Evolutionary conservation across 1,140 invertebrate species (phyloP), one percentile per base, ranked within the genome.

Genomic region (Oncopodura yosiiana): DNA sequence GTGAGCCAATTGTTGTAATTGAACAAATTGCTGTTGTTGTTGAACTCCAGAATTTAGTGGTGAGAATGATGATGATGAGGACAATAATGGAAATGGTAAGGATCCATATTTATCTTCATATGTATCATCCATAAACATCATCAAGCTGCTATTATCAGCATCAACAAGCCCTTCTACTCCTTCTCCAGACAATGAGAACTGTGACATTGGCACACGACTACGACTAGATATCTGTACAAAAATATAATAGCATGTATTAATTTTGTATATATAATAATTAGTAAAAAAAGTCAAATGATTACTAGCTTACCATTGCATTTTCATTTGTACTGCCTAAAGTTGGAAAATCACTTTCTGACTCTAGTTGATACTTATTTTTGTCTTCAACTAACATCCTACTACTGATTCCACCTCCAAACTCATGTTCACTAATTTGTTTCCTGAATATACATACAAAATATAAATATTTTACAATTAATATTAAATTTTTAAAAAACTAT

Each of bases 271-370:
- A 32, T 16, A 46, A 36, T 30, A 11, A 11, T 21, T 44, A 21
- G 23, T 19, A 5, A 6, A 14, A 11, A 14, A 19, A 14, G 12
- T 27, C 11, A 19, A 44, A 4, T 30, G 3, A 26, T 12, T 49
- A 41, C 23, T 6, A 24, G 8, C 26, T 32, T 39, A 52, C 46
- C 41, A 41, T 49, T 45, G 34, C 30, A 32, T 42, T 37, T 39
- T 36, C 56, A 29, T 56, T 56, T 56, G 58, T 49, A 53, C 53
- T 54, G 37, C 38, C 49, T 16, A 61, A 37, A 37, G 59, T 50
- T 24, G 59, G 59, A 61, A 61, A 61, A 53, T 61, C 59, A 37
- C 44, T 57, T 34, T 61, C 59, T 16, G 59, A 61, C 38, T 61
- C 53, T 34, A 61, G 43, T 27, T 61, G 53, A 30, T 61, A 61